These are phyloP conservation scores for Catostylus mosaicus DNA, from an alignment of 30 jellyfish, hydroid and myxozoan species.

Conservation along the genomic window DNA sequence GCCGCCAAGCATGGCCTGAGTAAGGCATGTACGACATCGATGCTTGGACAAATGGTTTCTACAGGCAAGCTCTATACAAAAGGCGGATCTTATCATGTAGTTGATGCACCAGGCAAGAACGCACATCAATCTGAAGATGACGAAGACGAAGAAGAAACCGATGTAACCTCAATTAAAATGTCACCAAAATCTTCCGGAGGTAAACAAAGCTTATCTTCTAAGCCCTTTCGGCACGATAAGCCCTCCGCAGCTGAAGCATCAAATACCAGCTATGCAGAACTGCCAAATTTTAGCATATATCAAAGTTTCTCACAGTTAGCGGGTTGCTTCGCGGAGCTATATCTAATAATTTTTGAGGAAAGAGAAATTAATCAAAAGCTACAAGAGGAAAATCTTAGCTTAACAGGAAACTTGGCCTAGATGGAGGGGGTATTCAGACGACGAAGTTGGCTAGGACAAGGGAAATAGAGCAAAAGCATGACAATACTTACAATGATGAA, in stretches of 20 bases:
- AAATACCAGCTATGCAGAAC: conserved; percentile 23
- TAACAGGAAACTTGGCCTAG: conserved; percentile 12
- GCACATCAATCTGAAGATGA: conserved; percentile 14
- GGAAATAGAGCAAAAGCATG: conserved; percentile 26
- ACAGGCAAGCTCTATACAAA: neutral
- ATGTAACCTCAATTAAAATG: conserved; percentile 27
- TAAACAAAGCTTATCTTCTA: conserved; percentile 28
- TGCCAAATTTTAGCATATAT: conserved; percentile 9
- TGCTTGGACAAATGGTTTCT: conserved; percentile 20
- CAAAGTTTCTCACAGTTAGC: conserved; percentile 20
- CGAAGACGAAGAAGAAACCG: conserved; percentile 27
- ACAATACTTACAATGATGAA: conserved; percentile 24
- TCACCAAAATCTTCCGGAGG: conserved; percentile 24
- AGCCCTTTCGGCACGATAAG: conserved; percentile 19
- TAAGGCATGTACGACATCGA: conserved; percentile 22
- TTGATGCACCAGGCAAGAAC: conserved; percentile 20
- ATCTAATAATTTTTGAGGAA: neutral
- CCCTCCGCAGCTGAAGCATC: conserved; percentile 23
- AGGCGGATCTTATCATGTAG: conserved; percentile 18
- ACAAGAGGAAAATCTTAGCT: conserved; percentile 15
- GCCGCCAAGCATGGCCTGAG: conserved; percentile 25
- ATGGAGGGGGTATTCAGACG: conserved; percentile 2
- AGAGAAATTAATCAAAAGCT: conserved; percentile 12
- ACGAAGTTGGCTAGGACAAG: conserved; percentile 13
- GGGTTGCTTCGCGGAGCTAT: neutral